phyloP scores from a whole-genome alignment of 2,888 invertebrate genomes.

The Tanaodytes sp. region DNA sequence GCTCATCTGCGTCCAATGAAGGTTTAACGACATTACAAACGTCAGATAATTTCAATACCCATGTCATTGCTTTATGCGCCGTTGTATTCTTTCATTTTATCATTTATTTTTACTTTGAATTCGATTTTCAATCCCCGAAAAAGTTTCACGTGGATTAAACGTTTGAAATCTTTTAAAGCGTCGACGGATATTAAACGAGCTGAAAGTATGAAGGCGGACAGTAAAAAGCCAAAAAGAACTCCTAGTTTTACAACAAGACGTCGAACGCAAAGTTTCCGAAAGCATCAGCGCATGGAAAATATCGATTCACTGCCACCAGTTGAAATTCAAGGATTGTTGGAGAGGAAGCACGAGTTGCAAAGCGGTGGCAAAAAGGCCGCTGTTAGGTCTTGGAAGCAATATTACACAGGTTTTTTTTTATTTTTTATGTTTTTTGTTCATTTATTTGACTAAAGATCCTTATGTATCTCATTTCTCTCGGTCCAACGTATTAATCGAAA shows the following conservation, averaged over 20 bases:
- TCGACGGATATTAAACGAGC: constrained; percentile 82
- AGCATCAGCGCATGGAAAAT: constrained; percentile 78
- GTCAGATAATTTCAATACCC: constrained; percentile 33
- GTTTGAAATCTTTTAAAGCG: constrained; percentile 54
- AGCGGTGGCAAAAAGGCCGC: constrained; percentile 95
- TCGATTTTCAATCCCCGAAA: too few species aligned
- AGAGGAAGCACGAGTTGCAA: constrained; percentile 95
- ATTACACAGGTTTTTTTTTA: constrained; percentile 79
- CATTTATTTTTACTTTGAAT: constrained; percentile 21
- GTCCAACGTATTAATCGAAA: too few species aligned
- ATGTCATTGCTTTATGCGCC: constrained; percentile 22
- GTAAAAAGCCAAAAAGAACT: constrained; percentile 91
- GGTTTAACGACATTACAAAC: constrained; percentile 38
- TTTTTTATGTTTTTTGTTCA: not conserved
- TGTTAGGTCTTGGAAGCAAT: constrained; percentile 95
- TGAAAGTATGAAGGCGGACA: constrained; percentile 87
- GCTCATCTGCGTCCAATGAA: constrained; percentile 29
- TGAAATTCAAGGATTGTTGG: constrained; percentile 91
- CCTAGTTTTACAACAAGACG: constrained; percentile 96
- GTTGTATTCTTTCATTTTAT: constrained; percentile 21
- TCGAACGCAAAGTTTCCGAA: constrained; percentile 89
- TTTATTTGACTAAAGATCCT: too few species aligned
- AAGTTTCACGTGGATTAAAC: constrained; percentile 8
- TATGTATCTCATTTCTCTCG: constrained; percentile 10
- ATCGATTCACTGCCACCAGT: constrained; percentile 85